Evolutionary conservation across 1,140 invertebrate species (phyloP), one percentile per base, ranked within the genome.

Genomic region (Spodoptera litura): DNA sequence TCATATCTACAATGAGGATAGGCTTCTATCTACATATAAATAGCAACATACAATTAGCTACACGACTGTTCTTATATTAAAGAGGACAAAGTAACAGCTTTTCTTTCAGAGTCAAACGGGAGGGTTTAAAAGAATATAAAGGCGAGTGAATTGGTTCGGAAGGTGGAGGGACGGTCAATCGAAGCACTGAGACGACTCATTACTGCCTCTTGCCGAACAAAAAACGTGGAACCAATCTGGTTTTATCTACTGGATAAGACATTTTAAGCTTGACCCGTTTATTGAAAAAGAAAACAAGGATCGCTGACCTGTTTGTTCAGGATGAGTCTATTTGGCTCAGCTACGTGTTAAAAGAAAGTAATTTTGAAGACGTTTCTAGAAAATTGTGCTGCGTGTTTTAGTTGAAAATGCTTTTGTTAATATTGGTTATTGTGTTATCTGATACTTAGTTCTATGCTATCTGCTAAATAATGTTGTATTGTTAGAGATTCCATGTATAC

Each of bases 181-280:
- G 90, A 92, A 88, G 85, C 89, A 87, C 81, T 85, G 88, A 90
- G 88, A 90, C 86, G 84, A 89, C 90, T 92, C 91, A 93, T 92
- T 92, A 92, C 88, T 83, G 73, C 83, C 81, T 83, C 78, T 79
- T 81, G 84, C 20, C 76, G 78, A 73, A 80, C 78, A 80, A 84
- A 82, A 81, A 82, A 73, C 68, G 13, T 61, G 58, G 61, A 73
- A 59, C 76, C 78, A 76, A 75, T 77, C 80, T 78, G 79, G 62
- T 81, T 83, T 79, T 81, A 78, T 83, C 77, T 79, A 70, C 62
- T 78, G 61, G 52, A 53, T 81, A 78, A 79, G 74, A 80, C 73
- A 77, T 56, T 80, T 71, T 76, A 77, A 76, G 64, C 56, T 64
- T 44, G 66, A 72, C 66, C 74, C 55, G 58, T 77, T 55, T 75